These are phyloP conservation scores for Lophotriccus pileatus DNA, from an alignment of 2,797 vertebrate genomes.

Conservation along the genomic window DNA sequence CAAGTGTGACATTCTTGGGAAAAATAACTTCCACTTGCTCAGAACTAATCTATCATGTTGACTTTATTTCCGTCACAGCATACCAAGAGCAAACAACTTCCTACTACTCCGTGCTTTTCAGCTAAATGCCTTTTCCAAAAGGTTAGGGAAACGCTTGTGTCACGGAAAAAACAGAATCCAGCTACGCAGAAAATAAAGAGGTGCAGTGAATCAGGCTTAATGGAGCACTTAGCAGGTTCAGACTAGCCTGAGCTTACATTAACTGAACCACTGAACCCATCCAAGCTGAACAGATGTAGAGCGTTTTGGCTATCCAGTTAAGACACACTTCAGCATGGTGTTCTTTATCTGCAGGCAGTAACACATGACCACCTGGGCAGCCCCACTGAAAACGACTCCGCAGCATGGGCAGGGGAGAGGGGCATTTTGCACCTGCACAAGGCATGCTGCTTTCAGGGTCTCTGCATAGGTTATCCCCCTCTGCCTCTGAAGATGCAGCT, in stretches of 20 bases:
- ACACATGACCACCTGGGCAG: background rate
- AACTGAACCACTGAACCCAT: slow-evolving; percentile 14
- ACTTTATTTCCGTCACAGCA: background rate
- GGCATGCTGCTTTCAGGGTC: background rate
- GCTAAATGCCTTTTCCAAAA: slow-evolving; percentile 41
- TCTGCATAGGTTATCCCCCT: background rate
- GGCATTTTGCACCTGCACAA: background rate
- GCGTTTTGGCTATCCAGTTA: background rate
- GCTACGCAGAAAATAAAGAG: slow-evolving; percentile 24
- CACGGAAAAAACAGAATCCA: slow-evolving; percentile 42
- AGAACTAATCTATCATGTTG: slow-evolving; percentile 26
- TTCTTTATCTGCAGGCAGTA: background rate
- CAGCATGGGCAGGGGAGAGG: background rate
- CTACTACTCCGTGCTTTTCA: background rate
- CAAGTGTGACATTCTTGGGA: slow-evolving; percentile 8
- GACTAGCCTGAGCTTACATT: slow-evolving; percentile 26
- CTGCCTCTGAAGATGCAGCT: background rate
- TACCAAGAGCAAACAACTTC: slow-evolving; percentile 37
- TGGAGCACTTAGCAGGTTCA: slow-evolving; percentile 50
- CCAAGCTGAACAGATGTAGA: slow-evolving; percentile 41
- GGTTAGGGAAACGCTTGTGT: slow-evolving; percentile 17
- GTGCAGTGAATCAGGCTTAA: slow-evolving; percentile 43
- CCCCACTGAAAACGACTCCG: background rate
- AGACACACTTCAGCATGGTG: background rate
- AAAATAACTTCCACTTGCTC: slow-evolving; percentile 28